Percentiles rank a stretch among this genome's conserved stretches.
Conservation (phyloP, 1,140 invertebrate species). For the Limonius californicus region DNA sequence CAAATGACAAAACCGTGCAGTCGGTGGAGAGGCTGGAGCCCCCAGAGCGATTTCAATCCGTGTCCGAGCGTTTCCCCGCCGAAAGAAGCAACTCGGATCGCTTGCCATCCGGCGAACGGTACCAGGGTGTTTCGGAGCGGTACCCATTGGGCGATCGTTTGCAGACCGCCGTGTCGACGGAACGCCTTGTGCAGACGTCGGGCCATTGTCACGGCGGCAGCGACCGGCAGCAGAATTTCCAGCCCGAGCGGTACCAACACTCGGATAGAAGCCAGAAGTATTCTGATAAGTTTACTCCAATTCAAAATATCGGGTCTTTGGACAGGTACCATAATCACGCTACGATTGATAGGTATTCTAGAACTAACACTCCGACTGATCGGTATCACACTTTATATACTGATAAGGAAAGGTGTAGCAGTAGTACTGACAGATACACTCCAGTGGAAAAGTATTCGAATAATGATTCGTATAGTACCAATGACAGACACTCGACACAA, state of each 20-base stretch:
- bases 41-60: constrained; percentile 26
- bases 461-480: not conserved
- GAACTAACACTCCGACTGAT: constrained; percentile 26
- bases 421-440: constrained; percentile 27
- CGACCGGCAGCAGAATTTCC: constrained; percentile 12
- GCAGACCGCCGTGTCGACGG: constrained; percentile 37
- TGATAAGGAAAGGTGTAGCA: constrained; percentile 36
- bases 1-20: constrained; percentile 6
- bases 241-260: constrained; percentile 30
- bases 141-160: constrained; percentile 44
- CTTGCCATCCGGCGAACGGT: constrained; percentile 40
- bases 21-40: constrained; percentile 20
- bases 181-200: constrained; percentile 30
- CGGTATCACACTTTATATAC: constrained; percentile 19
- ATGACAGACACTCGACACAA: constrained; percentile 25
- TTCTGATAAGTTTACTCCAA: constrained; percentile 34
- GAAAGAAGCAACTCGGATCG: constrained; percentile 41
- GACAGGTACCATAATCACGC: constrained; percentile 35
- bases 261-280: constrained; percentile 28
- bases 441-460: constrained; percentile 18
- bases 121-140: constrained; percentile 42
- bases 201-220: not conserved
- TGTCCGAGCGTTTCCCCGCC: constrained; percentile 32
- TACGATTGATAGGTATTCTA: constrained; percentile 18
- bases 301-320: constrained; percentile 31